Conservation (phyloP, 2,888 invertebrate genomes). For the Neocrepidodera transversa region DNA sequence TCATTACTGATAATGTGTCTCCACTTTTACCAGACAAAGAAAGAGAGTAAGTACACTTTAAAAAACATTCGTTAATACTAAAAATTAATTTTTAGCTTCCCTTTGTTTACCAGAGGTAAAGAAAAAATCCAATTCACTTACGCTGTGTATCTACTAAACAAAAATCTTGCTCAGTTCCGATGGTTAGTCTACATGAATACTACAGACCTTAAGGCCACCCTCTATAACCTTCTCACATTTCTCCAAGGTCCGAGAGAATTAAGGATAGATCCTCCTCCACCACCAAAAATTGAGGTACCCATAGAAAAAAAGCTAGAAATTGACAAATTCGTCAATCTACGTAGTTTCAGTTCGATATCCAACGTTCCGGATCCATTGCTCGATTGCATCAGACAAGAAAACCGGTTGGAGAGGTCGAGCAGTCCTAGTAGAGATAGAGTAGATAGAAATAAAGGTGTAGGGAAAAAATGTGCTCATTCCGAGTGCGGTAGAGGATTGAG, state of each 20-base stretch:
- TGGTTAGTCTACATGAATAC: conserved; percentile 79
- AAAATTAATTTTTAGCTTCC: conserved; percentile 81
- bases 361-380: conserved; percentile 52
- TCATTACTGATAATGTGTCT: conserved; percentile 80
- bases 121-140: conserved; percentile 84
- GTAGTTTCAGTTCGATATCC: conserved; percentile 45
- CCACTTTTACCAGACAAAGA: conserved; percentile 71
- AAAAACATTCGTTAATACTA: background rate
- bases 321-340: conserved; percentile 42
- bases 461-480: conserved; percentile 33
- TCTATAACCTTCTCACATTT: conserved; percentile 70
- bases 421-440: conserved; percentile 39
- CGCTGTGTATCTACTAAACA: conserved; percentile 90
- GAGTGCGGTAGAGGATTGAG: conserved; percentile 51
- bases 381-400: conserved; percentile 46
- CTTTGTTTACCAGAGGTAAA: conserved; percentile 80
- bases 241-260: conserved; percentile 44
- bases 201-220: conserved; percentile 76
- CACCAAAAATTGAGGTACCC: background rate
- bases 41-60: conserved; percentile 65
- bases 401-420: conserved; percentile 38
- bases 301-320: conserved; percentile 18
- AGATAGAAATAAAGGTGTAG: conserved; percentile 11
- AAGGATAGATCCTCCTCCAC: background rate
- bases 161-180: conserved; percentile 90